Evolutionary conservation across 1,140 invertebrate genomes (phyloP).

Genomic region (Lysiphlebus fabarum): DNA sequence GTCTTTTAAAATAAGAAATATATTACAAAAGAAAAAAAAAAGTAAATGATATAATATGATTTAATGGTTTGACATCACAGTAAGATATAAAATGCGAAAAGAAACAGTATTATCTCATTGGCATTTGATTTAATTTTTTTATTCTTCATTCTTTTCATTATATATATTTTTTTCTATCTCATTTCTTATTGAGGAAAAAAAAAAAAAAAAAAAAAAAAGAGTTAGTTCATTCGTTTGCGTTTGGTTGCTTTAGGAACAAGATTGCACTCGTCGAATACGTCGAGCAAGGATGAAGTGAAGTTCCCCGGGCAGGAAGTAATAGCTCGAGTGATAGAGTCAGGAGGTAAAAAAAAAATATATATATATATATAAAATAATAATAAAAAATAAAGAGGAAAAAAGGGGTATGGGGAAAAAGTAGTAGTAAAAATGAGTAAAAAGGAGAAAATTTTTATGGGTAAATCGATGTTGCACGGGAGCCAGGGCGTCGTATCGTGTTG

Average conservation of each 20-base stretch:
- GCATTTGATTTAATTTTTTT: too few relatives aligned
- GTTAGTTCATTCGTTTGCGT: neutral
- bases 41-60: too few relatives aligned
- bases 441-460: constrained; percentile 51
- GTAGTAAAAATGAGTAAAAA: too few relatives aligned
- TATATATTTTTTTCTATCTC: neutral
- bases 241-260: constrained; percentile 7
- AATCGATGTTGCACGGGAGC: constrained; percentile 48
- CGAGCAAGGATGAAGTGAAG: constrained; percentile 32
- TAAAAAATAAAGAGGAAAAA: too few relatives aligned
- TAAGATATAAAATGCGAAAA: too few relatives aligned
- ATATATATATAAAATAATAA: too few relatives aligned
- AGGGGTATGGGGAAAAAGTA: too few relatives aligned
- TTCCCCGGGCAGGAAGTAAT: constrained; percentile 45
- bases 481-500: neutral
- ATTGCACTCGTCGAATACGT: constrained; percentile 26
- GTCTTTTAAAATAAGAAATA: too few relatives aligned
- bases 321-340: constrained; percentile 46
- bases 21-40: too few relatives aligned
- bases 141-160: too few relatives aligned
- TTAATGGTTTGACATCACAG: too few relatives aligned
- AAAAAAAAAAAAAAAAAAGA: neutral
- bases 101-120: too few relatives aligned
- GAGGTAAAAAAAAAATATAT: constrained; percentile 13
- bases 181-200: neutral